These are phyloP conservation scores for Actenoides hombroni DNA, from an alignment of 2,113 vertebrate species.

Conservation along the genomic window DNA sequence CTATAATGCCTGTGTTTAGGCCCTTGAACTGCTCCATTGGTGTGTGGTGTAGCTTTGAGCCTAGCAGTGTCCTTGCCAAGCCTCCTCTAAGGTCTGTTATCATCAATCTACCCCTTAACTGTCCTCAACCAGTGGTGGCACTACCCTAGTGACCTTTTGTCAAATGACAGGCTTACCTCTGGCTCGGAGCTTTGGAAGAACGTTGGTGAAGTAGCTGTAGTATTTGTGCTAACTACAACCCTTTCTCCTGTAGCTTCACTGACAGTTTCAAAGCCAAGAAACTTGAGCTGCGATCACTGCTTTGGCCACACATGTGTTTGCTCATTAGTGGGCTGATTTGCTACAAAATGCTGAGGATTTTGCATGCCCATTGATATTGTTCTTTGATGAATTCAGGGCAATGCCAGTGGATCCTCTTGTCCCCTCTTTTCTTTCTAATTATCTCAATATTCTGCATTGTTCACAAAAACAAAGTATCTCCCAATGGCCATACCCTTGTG, in stretches of 20 bases:
- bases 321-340: neutral
- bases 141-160: neutral
- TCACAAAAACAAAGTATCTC: neutral
- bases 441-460: neutral
- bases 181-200: fast-evolving
- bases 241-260: neutral
- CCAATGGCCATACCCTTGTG: neutral
- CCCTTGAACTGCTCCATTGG: neutral
- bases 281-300: neutral
- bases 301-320: neutral
- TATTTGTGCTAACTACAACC: neutral
- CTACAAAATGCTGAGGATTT: constrained; percentile 10
- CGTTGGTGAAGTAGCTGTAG: neutral
- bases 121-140: neutral
- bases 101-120: neutral
- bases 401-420: neutral
- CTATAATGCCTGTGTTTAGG: neutral
- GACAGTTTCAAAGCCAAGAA: neutral
- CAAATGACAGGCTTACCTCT: neutral
- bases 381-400: neutral
- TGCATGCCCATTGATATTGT: neutral
- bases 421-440: neutral
- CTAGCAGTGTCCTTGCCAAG: neutral
- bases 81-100: neutral
- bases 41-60: neutral